Percentiles rank a stretch among this genome's conserved stretches.
Evolutionary conservation across 2,113 vertebrate genomes (phyloP).

Genomic region (Ailuropoda melanoleuca): DNA sequence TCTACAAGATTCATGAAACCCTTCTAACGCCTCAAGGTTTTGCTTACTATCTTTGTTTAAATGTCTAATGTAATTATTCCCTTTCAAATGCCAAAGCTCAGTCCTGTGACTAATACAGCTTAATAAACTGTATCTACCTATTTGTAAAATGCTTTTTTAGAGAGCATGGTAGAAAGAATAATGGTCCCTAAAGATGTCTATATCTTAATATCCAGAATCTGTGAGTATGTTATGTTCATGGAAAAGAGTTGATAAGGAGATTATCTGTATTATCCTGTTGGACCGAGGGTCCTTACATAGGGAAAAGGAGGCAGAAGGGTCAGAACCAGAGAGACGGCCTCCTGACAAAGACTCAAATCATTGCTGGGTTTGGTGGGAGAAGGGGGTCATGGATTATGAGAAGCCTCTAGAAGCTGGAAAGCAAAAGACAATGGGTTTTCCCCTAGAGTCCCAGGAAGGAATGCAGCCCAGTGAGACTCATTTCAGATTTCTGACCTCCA

Average conservation of each 20-base stretch:
- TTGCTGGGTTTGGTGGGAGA: background rate
- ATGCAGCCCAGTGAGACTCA: background rate
- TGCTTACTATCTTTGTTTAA: background rate
- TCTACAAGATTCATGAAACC: background rate
- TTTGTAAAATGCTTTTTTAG: background rate
- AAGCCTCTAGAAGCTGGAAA: background rate
- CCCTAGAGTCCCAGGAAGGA: background rate
- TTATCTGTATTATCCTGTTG: background rate
- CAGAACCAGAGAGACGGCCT: background rate
- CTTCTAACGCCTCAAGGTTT: background rate
- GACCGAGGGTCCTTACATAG: background rate
- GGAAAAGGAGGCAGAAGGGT: background rate
- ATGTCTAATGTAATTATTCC: constrained; percentile 14
- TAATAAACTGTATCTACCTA: background rate
- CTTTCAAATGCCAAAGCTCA: constrained; percentile 1
- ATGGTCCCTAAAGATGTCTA: background rate
- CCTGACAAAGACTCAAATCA: background rate
- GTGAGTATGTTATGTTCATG: background rate
- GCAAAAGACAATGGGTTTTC: background rate
- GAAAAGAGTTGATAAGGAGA: background rate
- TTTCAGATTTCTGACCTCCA: background rate
- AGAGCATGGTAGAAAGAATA: background rate
- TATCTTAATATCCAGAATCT: background rate
- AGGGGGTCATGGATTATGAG: background rate
- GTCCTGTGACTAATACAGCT: background rate